Evolutionary conservation across 2,888 invertebrate genomes (phyloP).

Genomic region (Pachymerium ferrugineum): DNA sequence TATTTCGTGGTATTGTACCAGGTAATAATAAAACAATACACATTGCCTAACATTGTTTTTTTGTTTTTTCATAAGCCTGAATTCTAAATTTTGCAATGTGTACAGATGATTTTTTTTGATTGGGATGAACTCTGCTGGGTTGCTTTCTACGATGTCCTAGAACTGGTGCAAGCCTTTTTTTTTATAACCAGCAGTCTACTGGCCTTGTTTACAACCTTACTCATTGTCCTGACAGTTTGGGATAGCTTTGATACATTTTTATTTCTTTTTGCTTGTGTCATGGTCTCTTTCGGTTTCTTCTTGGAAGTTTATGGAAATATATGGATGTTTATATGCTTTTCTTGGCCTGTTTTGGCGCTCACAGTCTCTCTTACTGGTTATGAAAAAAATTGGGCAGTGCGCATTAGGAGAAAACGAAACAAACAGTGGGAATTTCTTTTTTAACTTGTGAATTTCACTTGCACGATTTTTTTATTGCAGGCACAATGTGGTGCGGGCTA

Average conservation of each 20-base stretch:
- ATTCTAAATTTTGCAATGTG: slow-evolving; percentile 1
- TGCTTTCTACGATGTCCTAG: neutral
- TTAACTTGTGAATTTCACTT: too few species aligned
- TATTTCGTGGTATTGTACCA: neutral
- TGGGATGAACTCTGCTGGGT: slow-evolving; percentile 6
- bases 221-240: neutral
- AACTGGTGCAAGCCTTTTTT: neutral
- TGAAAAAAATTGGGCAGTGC: neutral
- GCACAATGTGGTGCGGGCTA: slow-evolving; percentile 40
- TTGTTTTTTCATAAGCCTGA: neutral
- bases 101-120: slow-evolving; percentile 12
- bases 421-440: too few species aligned
- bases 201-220: neutral
- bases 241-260: neutral
- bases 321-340: neutral
- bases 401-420: neutral
- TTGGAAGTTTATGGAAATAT: neutral
- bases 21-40: too few species aligned
- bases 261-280: neutral
- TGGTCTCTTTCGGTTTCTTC: neutral
- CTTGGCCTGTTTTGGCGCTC: neutral
- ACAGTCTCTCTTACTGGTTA: neutral
- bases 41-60: too few species aligned
- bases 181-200: neutral
- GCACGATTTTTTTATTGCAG: slow-evolving; percentile 30